Evolutionary conservation across 2,888 invertebrate genomes (phyloP).

Genomic region (Cryptops parisi): DNA sequence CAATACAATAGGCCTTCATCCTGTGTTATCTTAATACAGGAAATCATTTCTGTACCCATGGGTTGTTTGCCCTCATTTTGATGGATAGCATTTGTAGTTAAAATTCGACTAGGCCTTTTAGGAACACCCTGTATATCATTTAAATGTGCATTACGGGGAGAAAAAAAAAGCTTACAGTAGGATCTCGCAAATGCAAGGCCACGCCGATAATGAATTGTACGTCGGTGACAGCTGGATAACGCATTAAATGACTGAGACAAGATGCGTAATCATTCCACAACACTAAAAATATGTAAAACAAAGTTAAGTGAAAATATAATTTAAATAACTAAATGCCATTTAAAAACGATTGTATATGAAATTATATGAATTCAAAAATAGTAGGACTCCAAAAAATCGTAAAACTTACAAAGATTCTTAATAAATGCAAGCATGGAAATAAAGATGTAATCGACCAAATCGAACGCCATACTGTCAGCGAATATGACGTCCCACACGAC

Average conservation of each 20-base stretch:
- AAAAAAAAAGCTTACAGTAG: conserved; percentile 9
- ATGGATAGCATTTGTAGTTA: no score
- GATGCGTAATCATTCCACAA: conserved; percentile 47
- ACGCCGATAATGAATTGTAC: conserved; percentile 46
- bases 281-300: conserved; percentile 33
- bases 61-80: no score
- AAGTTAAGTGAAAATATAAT: background rate
- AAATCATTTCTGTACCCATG: no score
- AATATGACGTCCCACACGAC: conserved; percentile 72
- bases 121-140: no score
- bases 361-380: no score
- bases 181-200: conserved; percentile 33
- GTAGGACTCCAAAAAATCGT: no score
- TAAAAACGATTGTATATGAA: background rate
- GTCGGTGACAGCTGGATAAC: conserved; percentile 48
- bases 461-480: conserved; percentile 43
- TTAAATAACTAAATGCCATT: background rate
- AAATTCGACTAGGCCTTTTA: no score
- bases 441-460: conserved; percentile 49
- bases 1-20: no score
- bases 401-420: conserved; percentile 45
- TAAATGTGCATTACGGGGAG: no score
- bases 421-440: conserved; percentile 62
- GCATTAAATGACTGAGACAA: conserved; percentile 49
- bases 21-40: no score